phyloP scores from a whole-genome alignment of 2,797 vertebrate genomes.

The Ctenochaetus hawaiiensis region DNA sequence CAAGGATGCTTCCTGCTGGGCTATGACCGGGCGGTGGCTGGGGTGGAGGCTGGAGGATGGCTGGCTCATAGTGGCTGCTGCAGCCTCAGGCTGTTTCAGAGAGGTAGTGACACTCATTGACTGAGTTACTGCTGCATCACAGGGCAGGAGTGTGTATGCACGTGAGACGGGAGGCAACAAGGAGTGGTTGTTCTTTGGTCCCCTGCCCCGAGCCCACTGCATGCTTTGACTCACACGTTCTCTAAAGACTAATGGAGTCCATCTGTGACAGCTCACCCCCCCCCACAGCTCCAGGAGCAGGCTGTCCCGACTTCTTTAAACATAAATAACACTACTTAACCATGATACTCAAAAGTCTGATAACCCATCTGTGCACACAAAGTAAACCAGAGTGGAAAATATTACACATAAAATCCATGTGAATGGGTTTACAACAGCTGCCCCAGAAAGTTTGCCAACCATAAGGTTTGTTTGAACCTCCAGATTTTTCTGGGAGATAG shows the following conservation, averaged over 20 bases:
- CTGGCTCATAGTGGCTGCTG: constrained; percentile 30
- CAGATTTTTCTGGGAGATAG: too few species aligned
- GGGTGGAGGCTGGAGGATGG: constrained; percentile 14
- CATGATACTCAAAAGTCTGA: background rate
- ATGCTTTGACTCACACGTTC: constrained; percentile 45
- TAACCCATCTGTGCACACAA: background rate
- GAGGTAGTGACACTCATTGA: constrained; percentile 65
- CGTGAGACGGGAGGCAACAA: constrained; percentile 23
- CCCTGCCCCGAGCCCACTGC: constrained; percentile 26
- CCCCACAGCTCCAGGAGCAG: constrained; percentile 4
- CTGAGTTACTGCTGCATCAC: constrained; percentile 67
- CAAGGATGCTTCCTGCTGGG: constrained; percentile 52
- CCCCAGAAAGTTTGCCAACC: too few species aligned
- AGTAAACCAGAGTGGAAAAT: background rate
- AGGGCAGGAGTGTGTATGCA: constrained; percentile 21
- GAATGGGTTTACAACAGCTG: background rate
- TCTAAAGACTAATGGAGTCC: constrained; percentile 56
- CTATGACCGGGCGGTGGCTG: constrained; percentile 7
- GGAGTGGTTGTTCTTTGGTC: constrained; percentile 41
- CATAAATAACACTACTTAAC: background rate
- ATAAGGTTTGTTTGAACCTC: too few species aligned
- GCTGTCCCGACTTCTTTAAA: background rate
- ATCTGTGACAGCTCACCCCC: constrained; percentile 52
- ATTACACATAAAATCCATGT: background rate
- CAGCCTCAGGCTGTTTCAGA: constrained; percentile 51